Percentiles rank a stretch among this genome's conserved stretches.
phyloP scores from a whole-genome alignment of 2,113 vertebrate genomes.

The Nycticebus coucang region DNA sequence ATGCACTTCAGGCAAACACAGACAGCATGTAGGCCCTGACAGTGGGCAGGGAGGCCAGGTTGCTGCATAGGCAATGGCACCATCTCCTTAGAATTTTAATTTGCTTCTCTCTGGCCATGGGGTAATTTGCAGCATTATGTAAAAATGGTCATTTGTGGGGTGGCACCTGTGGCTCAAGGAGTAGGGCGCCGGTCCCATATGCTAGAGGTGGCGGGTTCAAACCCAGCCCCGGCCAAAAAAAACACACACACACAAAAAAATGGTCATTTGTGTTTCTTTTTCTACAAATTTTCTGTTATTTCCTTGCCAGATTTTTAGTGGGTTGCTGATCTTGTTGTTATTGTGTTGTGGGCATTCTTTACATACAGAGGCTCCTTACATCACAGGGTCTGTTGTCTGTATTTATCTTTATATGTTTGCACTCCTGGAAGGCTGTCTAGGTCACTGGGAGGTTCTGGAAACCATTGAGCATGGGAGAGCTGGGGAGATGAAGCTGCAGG shows the following conservation, averaged over 20 bases:
- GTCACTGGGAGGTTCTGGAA: not conserved
- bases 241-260: too few relatives aligned
- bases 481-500: rapidly evolving
- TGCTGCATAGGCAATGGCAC: too few relatives aligned
- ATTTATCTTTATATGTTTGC: rapidly evolving
- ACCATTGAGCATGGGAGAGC: rapidly evolving
- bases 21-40: rapidly evolving
- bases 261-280: not conserved
- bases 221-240: too few relatives aligned
- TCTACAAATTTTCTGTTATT: not conserved
- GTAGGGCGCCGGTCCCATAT: too few relatives aligned
- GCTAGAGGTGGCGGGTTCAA: too few relatives aligned
- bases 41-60: not conserved
- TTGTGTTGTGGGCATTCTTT: not conserved
- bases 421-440: not conserved
- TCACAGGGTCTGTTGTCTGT: not conserved
- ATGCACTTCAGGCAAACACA: not conserved
- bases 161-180: too few relatives aligned
- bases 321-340: not conserved
- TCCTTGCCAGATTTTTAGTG: rapidly evolving
- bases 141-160: not conserved
- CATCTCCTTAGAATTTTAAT: not conserved
- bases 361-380: not conserved
- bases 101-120: not conserved
- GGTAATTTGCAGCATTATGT: not conserved